Conservation (phyloP, 2,113 vertebrate species). For the Anas platyrhynchos region DNA sequence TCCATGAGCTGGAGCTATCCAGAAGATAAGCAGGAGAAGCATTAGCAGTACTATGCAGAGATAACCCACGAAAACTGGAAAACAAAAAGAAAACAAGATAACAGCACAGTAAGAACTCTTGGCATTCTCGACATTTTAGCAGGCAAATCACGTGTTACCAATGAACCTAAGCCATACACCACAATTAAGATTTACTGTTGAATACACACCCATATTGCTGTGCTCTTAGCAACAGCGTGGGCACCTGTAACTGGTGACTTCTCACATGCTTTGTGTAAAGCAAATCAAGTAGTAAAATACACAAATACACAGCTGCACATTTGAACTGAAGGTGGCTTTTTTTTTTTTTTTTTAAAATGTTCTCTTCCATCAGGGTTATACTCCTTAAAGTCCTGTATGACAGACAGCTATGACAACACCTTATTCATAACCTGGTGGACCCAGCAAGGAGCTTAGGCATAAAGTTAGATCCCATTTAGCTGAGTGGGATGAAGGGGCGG, state of each 20-base stretch:
- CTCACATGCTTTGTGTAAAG: neutral
- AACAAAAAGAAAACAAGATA: constrained; percentile 52
- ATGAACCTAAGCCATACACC: neutral
- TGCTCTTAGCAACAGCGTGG: neutral
- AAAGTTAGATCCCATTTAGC: neutral
- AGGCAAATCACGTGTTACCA: neutral
- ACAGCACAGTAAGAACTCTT: neutral
- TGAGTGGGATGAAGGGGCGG: neutral
- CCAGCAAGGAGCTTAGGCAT: neutral
- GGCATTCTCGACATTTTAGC: neutral
- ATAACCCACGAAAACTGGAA: constrained; percentile 90
- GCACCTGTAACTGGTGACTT: neutral
- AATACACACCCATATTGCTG: neutral
- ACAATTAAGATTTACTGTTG: neutral
- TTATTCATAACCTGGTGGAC: neutral
- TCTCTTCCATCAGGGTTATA: neutral
- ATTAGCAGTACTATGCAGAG: constrained; percentile 86
- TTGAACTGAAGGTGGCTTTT: neutral
- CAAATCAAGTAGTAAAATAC: neutral
- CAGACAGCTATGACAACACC: neutral
- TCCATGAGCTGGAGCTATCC: constrained; percentile 89
- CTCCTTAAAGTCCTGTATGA: neutral
- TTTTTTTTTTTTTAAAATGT: neutral
- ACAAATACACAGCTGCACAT: neutral
- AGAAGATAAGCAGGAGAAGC: constrained; percentile 88